These are phyloP conservation scores for Chrysemys picta DNA, from an alignment of 2,113 vertebrate species.

Conservation along the genomic window DNA sequence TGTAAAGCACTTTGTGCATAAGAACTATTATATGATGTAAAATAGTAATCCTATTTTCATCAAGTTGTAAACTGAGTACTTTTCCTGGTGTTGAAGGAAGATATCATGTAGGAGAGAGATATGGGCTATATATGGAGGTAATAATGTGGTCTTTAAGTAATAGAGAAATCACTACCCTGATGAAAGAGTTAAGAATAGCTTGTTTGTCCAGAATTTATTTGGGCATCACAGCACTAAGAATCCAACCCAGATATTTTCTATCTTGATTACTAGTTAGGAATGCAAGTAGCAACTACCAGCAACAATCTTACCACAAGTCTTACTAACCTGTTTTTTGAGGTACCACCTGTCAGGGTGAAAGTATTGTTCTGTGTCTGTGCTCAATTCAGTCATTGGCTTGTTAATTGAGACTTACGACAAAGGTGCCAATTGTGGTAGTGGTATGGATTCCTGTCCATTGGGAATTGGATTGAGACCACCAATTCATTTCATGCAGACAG, in stretches of 20 bases:
- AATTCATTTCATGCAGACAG: not conserved
- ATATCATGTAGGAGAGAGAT: slow-evolving; percentile 1
- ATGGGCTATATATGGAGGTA: slow-evolving; percentile 47
- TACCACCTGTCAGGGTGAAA: not conserved
- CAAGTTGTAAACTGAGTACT: slow-evolving; percentile 9
- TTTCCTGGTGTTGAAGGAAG: slow-evolving; percentile 42
- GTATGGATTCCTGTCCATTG: slow-evolving; percentile 39
- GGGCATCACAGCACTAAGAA: slow-evolving; percentile 28
- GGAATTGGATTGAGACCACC: slow-evolving; percentile 9
- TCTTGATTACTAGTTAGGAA: slow-evolving; percentile 21
- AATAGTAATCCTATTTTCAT: slow-evolving; percentile 38
- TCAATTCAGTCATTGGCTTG: not conserved
- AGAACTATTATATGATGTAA: not conserved
- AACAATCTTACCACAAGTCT: not conserved
- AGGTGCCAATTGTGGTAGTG: slow-evolving; percentile 49
- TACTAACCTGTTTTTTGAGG: not conserved
- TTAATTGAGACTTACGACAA: not conserved
- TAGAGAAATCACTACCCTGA: slow-evolving; percentile 45
- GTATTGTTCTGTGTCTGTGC: not conserved
- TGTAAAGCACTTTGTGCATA: not conserved
- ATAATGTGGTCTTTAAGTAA: slow-evolving; percentile 43
- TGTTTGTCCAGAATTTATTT: slow-evolving; percentile 60
- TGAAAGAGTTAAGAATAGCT: slow-evolving; percentile 50
- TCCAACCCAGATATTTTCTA: slow-evolving; percentile 27
- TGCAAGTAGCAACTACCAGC: not conserved